These are phyloP conservation scores for Pelodiscus sinensis DNA, from an alignment of 2,113 vertebrate species.

Conservation along the genomic window DNA sequence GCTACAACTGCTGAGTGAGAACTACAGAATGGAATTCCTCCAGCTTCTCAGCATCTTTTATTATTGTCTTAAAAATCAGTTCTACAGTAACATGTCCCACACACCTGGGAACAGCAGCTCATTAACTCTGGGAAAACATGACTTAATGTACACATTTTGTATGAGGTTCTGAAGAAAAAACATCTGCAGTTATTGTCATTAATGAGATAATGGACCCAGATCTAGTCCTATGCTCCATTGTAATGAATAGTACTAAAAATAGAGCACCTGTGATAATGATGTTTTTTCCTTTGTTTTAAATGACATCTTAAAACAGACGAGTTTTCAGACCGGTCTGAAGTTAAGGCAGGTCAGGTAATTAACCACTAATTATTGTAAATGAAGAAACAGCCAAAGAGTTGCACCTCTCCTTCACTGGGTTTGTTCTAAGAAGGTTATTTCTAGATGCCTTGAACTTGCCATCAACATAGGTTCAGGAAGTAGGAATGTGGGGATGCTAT, in stretches of 20 bases:
- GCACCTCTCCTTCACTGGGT: fast-evolving
- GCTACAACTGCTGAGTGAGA: neutral
- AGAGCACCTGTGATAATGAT: neutral
- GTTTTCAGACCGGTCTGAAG: neutral
- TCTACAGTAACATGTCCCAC: neutral
- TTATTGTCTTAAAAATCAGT: neutral
- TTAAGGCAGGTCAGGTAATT: neutral
- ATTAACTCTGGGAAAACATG: neutral
- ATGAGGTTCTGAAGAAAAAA: neutral
- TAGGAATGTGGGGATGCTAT: no score
- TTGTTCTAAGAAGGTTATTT: neutral
- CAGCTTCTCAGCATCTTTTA: neutral
- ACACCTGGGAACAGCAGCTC: neutral
- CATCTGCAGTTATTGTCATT: neutral
- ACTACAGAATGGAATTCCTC: fast-evolving
- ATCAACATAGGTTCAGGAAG: no score
- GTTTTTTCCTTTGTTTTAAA: neutral
- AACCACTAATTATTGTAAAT: neutral
- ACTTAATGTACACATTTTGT: neutral
- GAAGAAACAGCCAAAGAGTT: neutral
- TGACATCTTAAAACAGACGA: neutral
- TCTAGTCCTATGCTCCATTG: neutral
- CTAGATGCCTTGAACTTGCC: neutral
- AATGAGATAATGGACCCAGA: neutral
- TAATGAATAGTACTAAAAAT: neutral